Base-by-base conservation (phyloP, 2,113 vertebrate genomes). In the Melierax canorus region DNA sequence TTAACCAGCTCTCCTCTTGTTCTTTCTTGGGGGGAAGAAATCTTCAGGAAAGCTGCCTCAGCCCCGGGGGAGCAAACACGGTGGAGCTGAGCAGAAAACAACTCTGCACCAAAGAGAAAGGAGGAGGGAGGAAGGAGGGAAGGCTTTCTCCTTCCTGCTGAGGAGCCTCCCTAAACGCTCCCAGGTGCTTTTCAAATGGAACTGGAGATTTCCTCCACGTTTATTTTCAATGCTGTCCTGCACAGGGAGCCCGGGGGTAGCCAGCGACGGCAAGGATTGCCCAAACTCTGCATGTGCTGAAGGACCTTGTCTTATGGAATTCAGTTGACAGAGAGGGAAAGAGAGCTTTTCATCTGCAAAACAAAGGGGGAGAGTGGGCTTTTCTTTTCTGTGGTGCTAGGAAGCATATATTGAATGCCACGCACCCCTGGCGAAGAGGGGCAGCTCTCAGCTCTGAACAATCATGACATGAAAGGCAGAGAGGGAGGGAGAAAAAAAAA, bases 371-470 rank as follows among this genome's bases (percentile, higher is more conserved):
- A 86, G 81, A 85, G 55, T 26, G 45, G 74, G 88, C 63, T 94
- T 92, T 94, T 90, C 92, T 94, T 88, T n/a, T 22, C 62, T 1
- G 29, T 14, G 62, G 55, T 64, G 81, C 64, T 56, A 16, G 59
- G 69, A n/a, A 80, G 78, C 12, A 4, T n/a, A 29, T 2, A 4
- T 51, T 87, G 79, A 95, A 94, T 92, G 88, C 92, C 29, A 19
- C 3, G 20, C 75, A 66, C 50, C 79, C 89, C 94, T 16, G 77
- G 86, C 26, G 39, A 91, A 95, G 89, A 75, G 91, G 74, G 91
- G 90, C 88, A 92, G 92, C 95, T 74, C 68, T 15, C 69, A 32
- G 82, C 82, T 64, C 82, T 6, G n/a, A 90, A 77, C 90, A 96
- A 93, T 82, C 90, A 30, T 2, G 9, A 62, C 63, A 73, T 78